phyloP scores from a whole-genome alignment of 2,888 invertebrate genomes.

The Amblyjoppa proteus region DNA sequence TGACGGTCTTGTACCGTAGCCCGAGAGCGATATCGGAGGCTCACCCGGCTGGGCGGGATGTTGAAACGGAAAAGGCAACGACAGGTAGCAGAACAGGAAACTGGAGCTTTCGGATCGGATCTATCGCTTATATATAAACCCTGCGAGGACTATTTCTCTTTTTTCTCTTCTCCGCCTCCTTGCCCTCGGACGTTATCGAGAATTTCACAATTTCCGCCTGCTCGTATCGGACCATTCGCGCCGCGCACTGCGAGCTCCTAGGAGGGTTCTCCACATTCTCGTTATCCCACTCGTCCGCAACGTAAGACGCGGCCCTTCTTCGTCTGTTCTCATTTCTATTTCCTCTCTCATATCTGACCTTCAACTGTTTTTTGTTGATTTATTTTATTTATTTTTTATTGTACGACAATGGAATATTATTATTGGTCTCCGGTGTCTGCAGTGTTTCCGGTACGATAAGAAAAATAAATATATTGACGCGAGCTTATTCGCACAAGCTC shows the following conservation, averaged over 20 bases:
- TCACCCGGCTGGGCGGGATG: conserved; percentile 21
- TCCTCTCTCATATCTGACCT: not conserved
- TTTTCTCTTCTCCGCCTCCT: conserved; percentile 4
- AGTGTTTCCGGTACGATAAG: not conserved
- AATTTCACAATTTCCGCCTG: conserved; percentile 76
- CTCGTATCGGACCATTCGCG: conserved; percentile 75
- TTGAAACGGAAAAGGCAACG: conserved; percentile 51
- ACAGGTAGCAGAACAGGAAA: conserved; percentile 51
- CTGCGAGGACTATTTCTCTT: not conserved
- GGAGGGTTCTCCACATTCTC: conserved; percentile 15
- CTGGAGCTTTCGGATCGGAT: conserved; percentile 48
- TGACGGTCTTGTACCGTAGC: conserved; percentile 25
- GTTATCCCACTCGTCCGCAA: not conserved
- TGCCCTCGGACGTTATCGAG: conserved; percentile 63
- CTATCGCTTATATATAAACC: conserved; percentile 5
- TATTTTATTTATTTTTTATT: not conserved
- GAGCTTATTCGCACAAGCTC: not conserved
- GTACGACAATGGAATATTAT: not conserved
- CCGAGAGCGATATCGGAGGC: conserved; percentile 36
- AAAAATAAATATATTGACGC: not conserved
- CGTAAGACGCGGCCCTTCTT: not conserved
- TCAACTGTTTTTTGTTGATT: not conserved
- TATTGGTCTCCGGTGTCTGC: not conserved
- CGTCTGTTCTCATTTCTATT: conserved; percentile 5
- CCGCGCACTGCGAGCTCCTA: not conserved